Percentiles rank a stretch among this genome's conserved stretches.
These are phyloP conservation scores for Apodemus agrarius DNA, from an alignment of 2,797 vertebrate genomes.

Conservation along the genomic window DNA sequence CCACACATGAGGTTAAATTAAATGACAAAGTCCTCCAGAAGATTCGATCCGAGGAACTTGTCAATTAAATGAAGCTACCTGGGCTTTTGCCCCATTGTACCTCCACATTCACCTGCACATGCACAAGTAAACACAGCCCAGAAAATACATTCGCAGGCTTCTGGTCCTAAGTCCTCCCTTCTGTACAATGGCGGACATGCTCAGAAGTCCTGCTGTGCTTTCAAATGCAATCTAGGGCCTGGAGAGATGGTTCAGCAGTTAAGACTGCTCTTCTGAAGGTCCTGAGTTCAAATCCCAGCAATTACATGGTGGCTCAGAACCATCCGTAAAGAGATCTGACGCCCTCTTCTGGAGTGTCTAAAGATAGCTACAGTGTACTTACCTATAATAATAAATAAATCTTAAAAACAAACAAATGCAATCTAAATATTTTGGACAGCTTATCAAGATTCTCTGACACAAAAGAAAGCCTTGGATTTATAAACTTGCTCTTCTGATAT, in stretches of 20 bases:
- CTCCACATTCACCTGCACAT: not conserved
- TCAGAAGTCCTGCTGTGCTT: not conserved
- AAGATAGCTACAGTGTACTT: too few species aligned
- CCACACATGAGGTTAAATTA: not conserved
- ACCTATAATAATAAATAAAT: too few species aligned
- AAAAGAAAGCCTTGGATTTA: not conserved
- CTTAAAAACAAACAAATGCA: not conserved
- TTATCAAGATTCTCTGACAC: not conserved
- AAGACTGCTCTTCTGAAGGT: too few species aligned
- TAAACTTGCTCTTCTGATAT: not conserved
- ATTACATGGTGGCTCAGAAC: too few species aligned
- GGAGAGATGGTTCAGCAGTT: too few species aligned
- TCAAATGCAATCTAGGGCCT: not conserved
- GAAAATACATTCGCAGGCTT: not conserved
- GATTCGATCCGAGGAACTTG: not conserved
- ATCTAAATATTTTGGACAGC: not conserved
- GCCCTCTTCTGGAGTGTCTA: too few species aligned
- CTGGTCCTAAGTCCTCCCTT: not conserved
- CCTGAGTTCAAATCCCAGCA: too few species aligned
- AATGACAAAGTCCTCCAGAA: not conserved
- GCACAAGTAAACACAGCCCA: too few species aligned
- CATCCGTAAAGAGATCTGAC: too few species aligned
- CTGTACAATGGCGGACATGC: not conserved
- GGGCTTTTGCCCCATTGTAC: not conserved
- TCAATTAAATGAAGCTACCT: not conserved